Percentiles rank a stretch among this genome's conserved stretches.
Evolutionary conservation across 2,113 vertebrate species (phyloP).

Genomic region (Orthonyx spaldingii): DNA sequence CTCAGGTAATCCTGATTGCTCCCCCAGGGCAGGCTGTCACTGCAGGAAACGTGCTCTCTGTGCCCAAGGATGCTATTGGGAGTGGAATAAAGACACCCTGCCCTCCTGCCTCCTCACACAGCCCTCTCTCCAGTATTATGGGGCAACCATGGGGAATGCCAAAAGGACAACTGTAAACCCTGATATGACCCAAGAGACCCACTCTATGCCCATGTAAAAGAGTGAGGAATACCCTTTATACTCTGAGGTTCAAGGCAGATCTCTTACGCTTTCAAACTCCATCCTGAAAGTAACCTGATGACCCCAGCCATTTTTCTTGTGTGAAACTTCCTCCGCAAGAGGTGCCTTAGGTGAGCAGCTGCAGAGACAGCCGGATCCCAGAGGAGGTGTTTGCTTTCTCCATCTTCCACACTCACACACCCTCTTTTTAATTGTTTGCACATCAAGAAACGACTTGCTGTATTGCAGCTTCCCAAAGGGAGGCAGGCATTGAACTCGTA

Average conservation of each 20-base stretch:
- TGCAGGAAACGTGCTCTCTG: neutral
- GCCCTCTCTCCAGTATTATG: neutral
- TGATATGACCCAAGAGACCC: neutral
- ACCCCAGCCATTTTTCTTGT: neutral
- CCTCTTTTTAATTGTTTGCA: conserved; percentile 44
- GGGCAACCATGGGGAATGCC: neutral
- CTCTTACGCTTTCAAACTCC: neutral
- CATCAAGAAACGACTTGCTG: conserved; percentile 45
- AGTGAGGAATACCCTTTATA: neutral
- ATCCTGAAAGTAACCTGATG: neutral
- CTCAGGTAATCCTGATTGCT: neutral
- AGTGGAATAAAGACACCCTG: neutral
- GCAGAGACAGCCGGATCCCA: neutral
- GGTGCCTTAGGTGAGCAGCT: conserved; percentile 24
- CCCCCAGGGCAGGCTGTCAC: rapidly evolving
- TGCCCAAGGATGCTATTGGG: neutral
- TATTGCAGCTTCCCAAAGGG: neutral
- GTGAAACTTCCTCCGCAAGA: neutral
- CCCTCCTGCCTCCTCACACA: neutral
- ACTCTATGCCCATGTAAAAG: neutral
- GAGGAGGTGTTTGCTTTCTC: conserved; percentile 36
- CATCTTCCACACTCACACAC: neutral
- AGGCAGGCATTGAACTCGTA: conserved; percentile 9
- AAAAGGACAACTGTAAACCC: neutral
- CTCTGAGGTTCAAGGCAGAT: neutral